These are phyloP conservation scores for Carassius carassius DNA, from an alignment of 2,113 vertebrate species.

Conservation along the genomic window DNA sequence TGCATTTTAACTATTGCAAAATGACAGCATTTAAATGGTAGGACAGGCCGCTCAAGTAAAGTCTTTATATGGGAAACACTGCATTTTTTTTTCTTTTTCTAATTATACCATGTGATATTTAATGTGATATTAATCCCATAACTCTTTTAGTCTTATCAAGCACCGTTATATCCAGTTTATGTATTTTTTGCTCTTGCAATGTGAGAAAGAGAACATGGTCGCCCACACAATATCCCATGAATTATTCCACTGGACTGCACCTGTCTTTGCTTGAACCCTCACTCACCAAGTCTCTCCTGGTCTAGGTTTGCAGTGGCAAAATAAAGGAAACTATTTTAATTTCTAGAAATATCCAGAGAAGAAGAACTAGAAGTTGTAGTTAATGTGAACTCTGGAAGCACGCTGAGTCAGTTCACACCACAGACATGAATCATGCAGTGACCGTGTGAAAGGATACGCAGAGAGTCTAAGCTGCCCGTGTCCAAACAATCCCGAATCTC, in stretches of 20 bases:
- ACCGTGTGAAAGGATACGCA: conserved; percentile 85
- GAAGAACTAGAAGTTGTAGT: not conserved
- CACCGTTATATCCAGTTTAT: not conserved
- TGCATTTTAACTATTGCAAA: too few relatives aligned
- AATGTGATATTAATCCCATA: too few relatives aligned
- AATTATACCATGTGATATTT: not conserved
- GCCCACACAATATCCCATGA: not conserved
- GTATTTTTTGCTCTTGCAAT: not conserved
- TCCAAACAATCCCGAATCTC: conserved; percentile 93
- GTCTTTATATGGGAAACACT: too few relatives aligned
- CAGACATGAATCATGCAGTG: not conserved
- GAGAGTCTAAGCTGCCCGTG: conserved; percentile 83
- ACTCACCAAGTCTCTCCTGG: not conserved
- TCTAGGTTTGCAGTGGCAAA: not conserved
- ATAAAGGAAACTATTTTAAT: not conserved
- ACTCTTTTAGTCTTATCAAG: not conserved
- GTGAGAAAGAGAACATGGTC: not conserved
- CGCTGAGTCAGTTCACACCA: not conserved
- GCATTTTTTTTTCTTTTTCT: not conserved
- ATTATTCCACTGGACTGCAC: not conserved
- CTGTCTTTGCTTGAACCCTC: not conserved
- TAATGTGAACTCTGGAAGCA: too few relatives aligned
- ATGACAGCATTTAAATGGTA: too few relatives aligned
- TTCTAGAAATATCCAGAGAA: not conserved
- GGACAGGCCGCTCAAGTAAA: too few relatives aligned